A percentile compares a stretch with the other conserved stretches of the same genome.
These are phyloP conservation scores for Watsonalla cultraria DNA, from an alignment of 2,888 invertebrate species.

Conservation along the genomic window DNA sequence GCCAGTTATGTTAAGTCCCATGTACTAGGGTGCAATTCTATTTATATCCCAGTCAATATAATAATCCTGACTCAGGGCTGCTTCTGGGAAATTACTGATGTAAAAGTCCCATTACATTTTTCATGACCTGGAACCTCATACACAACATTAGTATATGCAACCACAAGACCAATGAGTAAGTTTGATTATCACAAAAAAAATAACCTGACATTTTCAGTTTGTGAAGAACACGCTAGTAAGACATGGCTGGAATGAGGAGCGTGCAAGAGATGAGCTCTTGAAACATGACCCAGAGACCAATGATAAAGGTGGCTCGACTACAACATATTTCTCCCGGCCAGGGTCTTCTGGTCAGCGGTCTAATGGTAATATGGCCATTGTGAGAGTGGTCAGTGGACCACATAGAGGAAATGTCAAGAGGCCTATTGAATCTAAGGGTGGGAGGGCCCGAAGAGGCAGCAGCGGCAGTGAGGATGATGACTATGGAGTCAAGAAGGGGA, in stretches of 20 bases:
- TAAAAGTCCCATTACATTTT: no score
- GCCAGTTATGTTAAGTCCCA: no score
- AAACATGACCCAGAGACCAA: constrained; percentile 68
- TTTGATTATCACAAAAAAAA: background rate
- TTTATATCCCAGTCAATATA: no score
- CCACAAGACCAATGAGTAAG: no score
- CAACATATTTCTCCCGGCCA: constrained; percentile 37
- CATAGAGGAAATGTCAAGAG: constrained; percentile 32
- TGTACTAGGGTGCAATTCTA: no score
- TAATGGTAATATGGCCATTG: constrained; percentile 36
- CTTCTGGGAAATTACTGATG: no score
- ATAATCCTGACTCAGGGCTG: no score
- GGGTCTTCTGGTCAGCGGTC: constrained; percentile 41
- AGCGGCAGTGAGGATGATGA: constrained; percentile 81
- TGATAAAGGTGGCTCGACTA: constrained; percentile 31
- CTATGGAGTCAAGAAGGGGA: constrained; percentile 78
- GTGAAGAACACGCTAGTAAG: constrained; percentile 75
- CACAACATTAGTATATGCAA: no score
- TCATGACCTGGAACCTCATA: no score
- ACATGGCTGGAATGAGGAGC: constrained; percentile 77
- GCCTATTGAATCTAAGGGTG: constrained; percentile 47
- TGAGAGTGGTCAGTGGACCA: constrained; percentile 44
- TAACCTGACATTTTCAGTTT: constrained; percentile 48
- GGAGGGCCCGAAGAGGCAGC: constrained; percentile 66
- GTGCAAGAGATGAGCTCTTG: constrained; percentile 73